Percentiles rank a stretch among this genome's conserved stretches.
phyloP scores from a whole-genome alignment of 2,113 vertebrate genomes.

The Pristiophorus japonicus region DNA sequence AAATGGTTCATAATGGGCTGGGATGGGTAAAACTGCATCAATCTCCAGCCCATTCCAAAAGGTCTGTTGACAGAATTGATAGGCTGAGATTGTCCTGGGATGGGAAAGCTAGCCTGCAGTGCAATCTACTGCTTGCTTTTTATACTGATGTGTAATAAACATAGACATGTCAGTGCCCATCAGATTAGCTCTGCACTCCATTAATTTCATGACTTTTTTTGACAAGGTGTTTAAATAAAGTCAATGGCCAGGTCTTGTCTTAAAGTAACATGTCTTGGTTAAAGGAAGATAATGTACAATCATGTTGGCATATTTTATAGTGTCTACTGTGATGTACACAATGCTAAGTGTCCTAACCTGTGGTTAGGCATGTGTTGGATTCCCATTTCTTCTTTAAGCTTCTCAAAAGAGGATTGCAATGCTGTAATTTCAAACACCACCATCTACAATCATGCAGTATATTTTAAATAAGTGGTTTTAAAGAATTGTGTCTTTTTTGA shows the following conservation, averaged over 20 bases:
- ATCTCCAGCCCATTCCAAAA: not conserved
- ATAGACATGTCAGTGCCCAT: not conserved
- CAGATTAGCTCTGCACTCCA: not conserved
- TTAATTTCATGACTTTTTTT: slow-evolving; percentile 9
- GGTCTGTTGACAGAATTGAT: not conserved
- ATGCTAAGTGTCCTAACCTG: not conserved
- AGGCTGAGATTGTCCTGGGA: not conserved
- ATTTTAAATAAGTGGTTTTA: not conserved
- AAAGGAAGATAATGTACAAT: not conserved
- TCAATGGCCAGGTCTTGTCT: not conserved
- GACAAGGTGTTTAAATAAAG: slow-evolving; percentile 5
- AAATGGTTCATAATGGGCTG: not conserved
- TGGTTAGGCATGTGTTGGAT: not conserved
- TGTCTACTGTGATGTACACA: not conserved
- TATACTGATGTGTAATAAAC: not conserved
- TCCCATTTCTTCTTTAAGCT: not conserved
- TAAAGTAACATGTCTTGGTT: not conserved
- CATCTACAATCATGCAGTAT: not conserved
- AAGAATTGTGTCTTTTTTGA: not conserved
- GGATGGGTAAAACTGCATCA: not conserved
- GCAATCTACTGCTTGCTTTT: not conserved
- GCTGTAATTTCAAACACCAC: not conserved
- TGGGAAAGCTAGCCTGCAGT: not conserved
- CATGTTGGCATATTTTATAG: not conserved
- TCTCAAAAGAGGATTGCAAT: not conserved